These are phyloP conservation scores for Ophioninae sp. DNA, from an alignment of 2,888 invertebrate genomes.

Conservation along the genomic window DNA sequence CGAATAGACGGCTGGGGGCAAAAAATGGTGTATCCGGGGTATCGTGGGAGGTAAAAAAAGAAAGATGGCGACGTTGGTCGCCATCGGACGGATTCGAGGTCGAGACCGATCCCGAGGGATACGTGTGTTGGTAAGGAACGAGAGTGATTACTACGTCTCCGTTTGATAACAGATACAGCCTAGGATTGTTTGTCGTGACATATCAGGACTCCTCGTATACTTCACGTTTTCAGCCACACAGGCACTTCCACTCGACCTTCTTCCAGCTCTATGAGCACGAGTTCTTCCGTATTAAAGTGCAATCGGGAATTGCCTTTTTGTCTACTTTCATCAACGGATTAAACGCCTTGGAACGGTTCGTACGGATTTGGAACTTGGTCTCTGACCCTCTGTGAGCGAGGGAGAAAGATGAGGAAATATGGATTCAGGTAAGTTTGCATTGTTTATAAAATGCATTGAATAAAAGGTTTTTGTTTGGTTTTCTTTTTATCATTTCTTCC, in stretches of 20 bases:
- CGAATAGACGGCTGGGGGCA: slow-evolving; percentile 5
- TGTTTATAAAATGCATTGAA: too few relatives aligned
- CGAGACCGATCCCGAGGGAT: background rate
- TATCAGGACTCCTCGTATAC: background rate
- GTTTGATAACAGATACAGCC: slow-evolving; percentile 16
- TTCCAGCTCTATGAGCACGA: too few relatives aligned
- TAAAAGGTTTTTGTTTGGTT: too few relatives aligned
- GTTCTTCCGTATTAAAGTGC: background rate
- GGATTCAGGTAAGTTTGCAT: too few relatives aligned
- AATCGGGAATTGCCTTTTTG: background rate
- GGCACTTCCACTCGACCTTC: too few relatives aligned
- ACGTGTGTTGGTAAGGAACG: background rate
- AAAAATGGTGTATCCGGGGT: slow-evolving; percentile 18
- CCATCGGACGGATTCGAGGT: slow-evolving; percentile 12
- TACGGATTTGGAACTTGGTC: too few relatives aligned
- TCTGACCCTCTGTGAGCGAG: too few relatives aligned
- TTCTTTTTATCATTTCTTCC: too few relatives aligned
- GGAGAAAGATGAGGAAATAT: too few relatives aligned
- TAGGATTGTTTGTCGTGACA: slow-evolving; percentile 9
- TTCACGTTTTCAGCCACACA: too few relatives aligned
- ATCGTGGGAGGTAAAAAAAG: background rate
- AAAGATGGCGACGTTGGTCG: slow-evolving; percentile 17
- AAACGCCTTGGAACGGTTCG: too few relatives aligned
- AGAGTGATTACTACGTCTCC: background rate
- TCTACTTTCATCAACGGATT: background rate